These are phyloP conservation scores for Thereva unica DNA, from an alignment of 2,888 invertebrate genomes.

Conservation along the genomic window DNA sequence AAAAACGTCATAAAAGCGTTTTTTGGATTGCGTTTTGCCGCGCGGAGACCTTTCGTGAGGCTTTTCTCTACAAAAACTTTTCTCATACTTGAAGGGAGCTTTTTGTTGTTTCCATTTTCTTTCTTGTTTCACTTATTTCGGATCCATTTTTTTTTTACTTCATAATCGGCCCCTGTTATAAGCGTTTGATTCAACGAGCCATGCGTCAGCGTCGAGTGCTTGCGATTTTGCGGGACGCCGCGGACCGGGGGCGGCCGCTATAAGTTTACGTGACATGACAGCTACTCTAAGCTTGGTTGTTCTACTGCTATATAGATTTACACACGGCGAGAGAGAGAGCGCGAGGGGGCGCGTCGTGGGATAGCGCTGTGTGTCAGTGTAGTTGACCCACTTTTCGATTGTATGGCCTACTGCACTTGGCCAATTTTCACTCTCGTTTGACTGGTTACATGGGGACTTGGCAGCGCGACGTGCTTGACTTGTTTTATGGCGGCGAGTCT, in stretches of 20 bases:
- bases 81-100: no score
- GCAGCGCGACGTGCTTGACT: slow-evolving; percentile 22
- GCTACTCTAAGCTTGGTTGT: slow-evolving; percentile 19
- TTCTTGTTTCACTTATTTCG: no score
- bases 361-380: slow-evolving; percentile 39
- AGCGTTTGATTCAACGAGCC: no score
- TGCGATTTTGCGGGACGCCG: not conserved
- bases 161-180: no score
- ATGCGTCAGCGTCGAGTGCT: not conserved
- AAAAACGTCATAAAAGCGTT: no score
- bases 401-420: slow-evolving; percentile 60
- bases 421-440: slow-evolving; percentile 57
- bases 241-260: not conserved
- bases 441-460: slow-evolving; percentile 30
- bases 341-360: slow-evolving; percentile 2
- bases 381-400: slow-evolving; percentile 45
- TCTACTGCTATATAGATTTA: not conserved
- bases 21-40: no score
- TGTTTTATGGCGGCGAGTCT: slow-evolving; percentile 16
- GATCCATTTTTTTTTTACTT: no score
- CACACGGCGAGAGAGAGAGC: not conserved
- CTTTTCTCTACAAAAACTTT: no score
- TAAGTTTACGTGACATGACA: not conserved
- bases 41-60: no score
- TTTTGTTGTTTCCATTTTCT: no score